Conservation (phyloP, 1,140 invertebrate genomes). For the Cydia strobilella region DNA sequence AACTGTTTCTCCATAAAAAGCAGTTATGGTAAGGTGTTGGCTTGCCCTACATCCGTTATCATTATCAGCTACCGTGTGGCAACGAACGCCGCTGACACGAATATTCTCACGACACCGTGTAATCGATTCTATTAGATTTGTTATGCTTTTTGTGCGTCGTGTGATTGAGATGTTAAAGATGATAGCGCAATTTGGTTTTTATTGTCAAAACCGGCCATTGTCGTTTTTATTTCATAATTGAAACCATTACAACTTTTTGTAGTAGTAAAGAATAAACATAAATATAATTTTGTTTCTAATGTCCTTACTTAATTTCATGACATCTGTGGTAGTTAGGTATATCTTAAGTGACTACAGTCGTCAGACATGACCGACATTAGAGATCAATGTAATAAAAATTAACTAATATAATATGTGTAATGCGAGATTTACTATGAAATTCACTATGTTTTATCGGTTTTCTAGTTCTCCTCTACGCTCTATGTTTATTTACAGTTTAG, state of each 20-base stretch:
- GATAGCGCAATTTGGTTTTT: slow-evolving; percentile 41
- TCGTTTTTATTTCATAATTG: slow-evolving; percentile 13
- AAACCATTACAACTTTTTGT: not conserved
- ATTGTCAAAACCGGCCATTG: slow-evolving; percentile 24
- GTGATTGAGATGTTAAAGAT: slow-evolving; percentile 26
- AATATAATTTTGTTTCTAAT: not conserved
- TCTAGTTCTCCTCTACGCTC: not conserved
- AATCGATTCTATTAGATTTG: slow-evolving; percentile 45
- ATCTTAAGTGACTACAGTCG: too few relatives aligned
- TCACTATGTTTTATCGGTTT: not conserved
- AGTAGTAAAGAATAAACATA: not conserved
- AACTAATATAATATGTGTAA: too few relatives aligned
- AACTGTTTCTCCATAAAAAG: slow-evolving; percentile 24
- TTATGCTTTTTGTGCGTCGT: slow-evolving; percentile 52
- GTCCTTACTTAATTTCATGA: not conserved
- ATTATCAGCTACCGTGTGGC: slow-evolving; percentile 44
- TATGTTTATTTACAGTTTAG: slow-evolving; percentile 2
- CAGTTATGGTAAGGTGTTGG: slow-evolving; percentile 21
- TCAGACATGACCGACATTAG: too few relatives aligned
- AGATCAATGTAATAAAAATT: too few relatives aligned
- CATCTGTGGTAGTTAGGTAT: not conserved
- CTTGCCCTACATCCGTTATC: slow-evolving; percentile 51
- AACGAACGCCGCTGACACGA: slow-evolving; percentile 46
- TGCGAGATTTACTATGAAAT: not conserved
- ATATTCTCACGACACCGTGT: slow-evolving; percentile 54